phyloP scores from a whole-genome alignment of 1,140 invertebrate genomes.

The Tribolium castaneum region DNA sequence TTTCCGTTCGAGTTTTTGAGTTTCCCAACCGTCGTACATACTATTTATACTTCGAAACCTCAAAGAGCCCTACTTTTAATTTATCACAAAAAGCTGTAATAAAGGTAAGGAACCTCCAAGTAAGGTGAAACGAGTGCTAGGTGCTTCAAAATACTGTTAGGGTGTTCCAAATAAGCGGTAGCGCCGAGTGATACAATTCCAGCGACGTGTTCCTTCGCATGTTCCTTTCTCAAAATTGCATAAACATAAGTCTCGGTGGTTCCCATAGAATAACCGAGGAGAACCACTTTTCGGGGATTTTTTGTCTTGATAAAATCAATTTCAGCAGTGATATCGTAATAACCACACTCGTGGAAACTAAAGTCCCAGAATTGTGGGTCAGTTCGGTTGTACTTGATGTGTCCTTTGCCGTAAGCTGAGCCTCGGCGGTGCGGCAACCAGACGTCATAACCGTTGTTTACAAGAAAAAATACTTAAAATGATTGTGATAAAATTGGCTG shows the following conservation, averaged over 20 bases:
- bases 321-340: slow-evolving; percentile 21
- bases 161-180: slow-evolving; percentile 74
- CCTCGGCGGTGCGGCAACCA: slow-evolving; percentile 18
- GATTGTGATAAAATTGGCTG: not conserved
- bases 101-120: slow-evolving; percentile 39
- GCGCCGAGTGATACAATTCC: slow-evolving; percentile 77
- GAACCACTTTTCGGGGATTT: not conserved
- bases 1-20: not conserved
- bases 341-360: slow-evolving; percentile 23
- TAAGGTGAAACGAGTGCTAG: slow-evolving; percentile 36
- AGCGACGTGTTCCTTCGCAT: slow-evolving; percentile 58
- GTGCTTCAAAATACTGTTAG: slow-evolving; percentile 62
- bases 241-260: slow-evolving; percentile 6
- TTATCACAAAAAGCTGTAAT: not conserved
- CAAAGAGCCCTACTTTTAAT: not conserved
- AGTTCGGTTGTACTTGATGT: not conserved
- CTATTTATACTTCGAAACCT: not conserved
- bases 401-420: not conserved
- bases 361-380: slow-evolving; percentile 15
- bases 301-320: slow-evolving; percentile 4
- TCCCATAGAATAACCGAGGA: slow-evolving; percentile 30
- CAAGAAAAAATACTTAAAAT: slow-evolving; percentile 23
- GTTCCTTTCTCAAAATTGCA: slow-evolving; percentile 16
- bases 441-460: slow-evolving; percentile 12
- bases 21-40: not conserved